Evolutionary conservation across 1,140 invertebrate genomes (phyloP), one percentile per base, ranked within the genome.

Genomic region (Eueides isabella): DNA sequence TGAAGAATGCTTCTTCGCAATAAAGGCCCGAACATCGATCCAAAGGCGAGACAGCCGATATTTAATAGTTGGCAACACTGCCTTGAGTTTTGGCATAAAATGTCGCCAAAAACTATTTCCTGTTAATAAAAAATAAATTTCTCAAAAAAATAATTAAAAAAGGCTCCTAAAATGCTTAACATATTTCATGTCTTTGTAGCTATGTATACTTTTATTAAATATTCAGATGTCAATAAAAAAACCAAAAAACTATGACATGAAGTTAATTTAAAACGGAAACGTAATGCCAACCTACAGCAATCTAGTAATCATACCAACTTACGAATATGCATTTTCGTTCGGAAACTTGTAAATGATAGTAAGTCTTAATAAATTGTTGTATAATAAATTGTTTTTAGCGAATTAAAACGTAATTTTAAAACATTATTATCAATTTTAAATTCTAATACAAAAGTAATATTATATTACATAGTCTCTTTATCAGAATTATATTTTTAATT

Each of bases 11-110:
- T 94, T 88, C 91, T 93, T 89, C 93, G 92, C 86, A 94, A 90
- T 90, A 94, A 94, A 92, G 94, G 93, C 90, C 94, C 94, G 89
- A 94, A 95, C 94, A 95, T 95, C 93, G 94, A 94, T 94, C 94
- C 94, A 94, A 94, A 91, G 91, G 84, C 88, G 82, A 90, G 80
- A 85, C 85, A 85, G 83, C 79, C 80, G 82, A 88, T 80, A 82
- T 84, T 83, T 82, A 77, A 82, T 71, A 73, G 85, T 88, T 87
- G 87, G 85, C 80, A 83, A 77, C 78, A 82, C 78, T 84, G 80
- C 71, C 48, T 55, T 5, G 29, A 63, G 9, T 55, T 80, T 85
- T 91, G 83, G 85, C 88, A 82, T 87, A 66, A 69, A 55, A 41
- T 69, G 26, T 75, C 62, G 33, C 38, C 61, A 85, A 80, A 72